Base-by-base conservation (phyloP, 2,797 vertebrate genomes). In the Podarcis lilfordi region DNA sequence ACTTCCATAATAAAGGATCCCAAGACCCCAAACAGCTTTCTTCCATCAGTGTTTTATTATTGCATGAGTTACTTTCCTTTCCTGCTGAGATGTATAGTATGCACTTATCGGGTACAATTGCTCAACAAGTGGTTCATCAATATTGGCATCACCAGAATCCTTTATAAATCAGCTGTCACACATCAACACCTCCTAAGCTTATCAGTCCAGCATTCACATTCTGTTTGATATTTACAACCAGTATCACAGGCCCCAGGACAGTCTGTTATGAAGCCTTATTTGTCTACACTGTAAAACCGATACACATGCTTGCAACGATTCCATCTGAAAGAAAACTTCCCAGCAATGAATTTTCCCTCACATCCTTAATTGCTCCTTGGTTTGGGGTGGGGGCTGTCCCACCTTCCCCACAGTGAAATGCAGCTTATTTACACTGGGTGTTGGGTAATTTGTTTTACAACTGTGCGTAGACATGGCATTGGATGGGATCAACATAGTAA, bases 161-260 rank as follows among this genome's bases (percentile, higher is more conserved):
- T 93, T 93, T 93, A 92, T 92, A 95, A 95, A 95, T 91, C 93
- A 93, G 21, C 17, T 80, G 90, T 89, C 43, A 92, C 92, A 75
- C 76, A 90, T 32, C 45, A 7, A 82, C 72, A 40, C 92, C 90
- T 85, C 29, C 82, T 93, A 92, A 90, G 68, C 6, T 90, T 90
- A 69, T 37, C 84, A 66, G 88, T 77, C 69, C 23, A 78, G 69
- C 79, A 91, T 32, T n/a, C 21, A 86, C 66, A 59, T 71, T 29
- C 10, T 77, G 10, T 0, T 59, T 83, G 32, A 68, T 88, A 75
- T 25, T 82, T 87, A 29, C 72, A 23, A n/a, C 40, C 69, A 23
- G 40, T 55, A 81, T 45, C 50, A 27, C 43, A 75, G 1, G 71
- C 10, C 85, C 72, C 25, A 61, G 15, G 19, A 61, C 27, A 59